Conservation (phyloP, 2,797 vertebrate genomes). For the Enteromius trimaculatus region DNA sequence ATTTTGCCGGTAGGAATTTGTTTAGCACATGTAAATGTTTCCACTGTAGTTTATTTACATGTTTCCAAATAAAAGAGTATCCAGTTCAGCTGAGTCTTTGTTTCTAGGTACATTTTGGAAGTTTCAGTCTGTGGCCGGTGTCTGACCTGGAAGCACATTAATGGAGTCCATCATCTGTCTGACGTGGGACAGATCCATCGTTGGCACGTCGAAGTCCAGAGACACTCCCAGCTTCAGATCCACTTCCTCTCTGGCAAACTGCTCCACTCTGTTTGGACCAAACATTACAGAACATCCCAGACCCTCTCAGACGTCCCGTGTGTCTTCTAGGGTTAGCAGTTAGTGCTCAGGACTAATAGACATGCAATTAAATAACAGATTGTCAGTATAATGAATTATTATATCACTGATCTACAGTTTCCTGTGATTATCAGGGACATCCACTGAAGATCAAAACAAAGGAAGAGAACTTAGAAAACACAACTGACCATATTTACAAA, state of each 20-base stretch:
- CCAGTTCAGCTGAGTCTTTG: not conserved
- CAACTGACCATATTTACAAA: too few species aligned
- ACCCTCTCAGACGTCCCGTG: not conserved
- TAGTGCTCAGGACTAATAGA: not conserved
- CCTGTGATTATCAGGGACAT: too few species aligned
- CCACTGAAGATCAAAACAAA: too few species aligned
- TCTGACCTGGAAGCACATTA: conserved; percentile 86
- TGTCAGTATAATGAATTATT: not conserved
- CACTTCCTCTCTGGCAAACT: conserved; percentile 82
- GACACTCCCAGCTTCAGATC: conserved; percentile 78
- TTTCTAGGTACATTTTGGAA: not conserved
- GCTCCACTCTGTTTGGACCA: conserved; percentile 79
- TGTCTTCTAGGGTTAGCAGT: not conserved
- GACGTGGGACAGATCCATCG: conserved; percentile 86
- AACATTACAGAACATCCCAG: not conserved
- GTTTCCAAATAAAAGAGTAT: not conserved
- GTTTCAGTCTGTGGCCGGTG: not conserved
- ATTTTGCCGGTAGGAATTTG: not conserved
- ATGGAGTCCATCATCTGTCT: conserved; percentile 92
- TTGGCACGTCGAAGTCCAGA: conserved; percentile 81
- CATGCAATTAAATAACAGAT: not conserved
- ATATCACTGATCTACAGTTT: not conserved
- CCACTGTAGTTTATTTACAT: not conserved
- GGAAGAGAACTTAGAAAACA: too few species aligned
- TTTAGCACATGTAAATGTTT: not conserved